A percentile compares a stretch with the other conserved stretches of the same genome.
Evolutionary conservation across 2,888 invertebrate genomes (phyloP).

Genomic region (Agrotis clavis): DNA sequence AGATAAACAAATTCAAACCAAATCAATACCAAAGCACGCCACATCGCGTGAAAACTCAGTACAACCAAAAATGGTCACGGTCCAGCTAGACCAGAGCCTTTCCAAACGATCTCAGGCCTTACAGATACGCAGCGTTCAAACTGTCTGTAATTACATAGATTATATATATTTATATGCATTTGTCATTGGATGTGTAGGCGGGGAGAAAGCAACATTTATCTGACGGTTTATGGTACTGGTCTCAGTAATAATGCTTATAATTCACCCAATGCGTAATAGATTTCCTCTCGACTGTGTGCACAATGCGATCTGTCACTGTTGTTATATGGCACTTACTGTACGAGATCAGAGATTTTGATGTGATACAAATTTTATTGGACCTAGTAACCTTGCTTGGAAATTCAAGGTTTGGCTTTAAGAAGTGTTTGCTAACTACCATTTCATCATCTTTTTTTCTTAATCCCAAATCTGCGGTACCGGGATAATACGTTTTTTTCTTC

Average conservation of each 20-base stretch:
- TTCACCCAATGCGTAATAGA: constrained; percentile 67
- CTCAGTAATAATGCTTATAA: constrained; percentile 67
- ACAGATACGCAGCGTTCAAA: constrained; percentile 50
- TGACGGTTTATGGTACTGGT: constrained; percentile 58
- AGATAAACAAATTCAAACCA: constrained; percentile 19
- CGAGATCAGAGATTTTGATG: constrained; percentile 32
- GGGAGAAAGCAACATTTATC: constrained; percentile 77
- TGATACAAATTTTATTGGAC: constrained; percentile 36
- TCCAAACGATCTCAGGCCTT: constrained; percentile 39
- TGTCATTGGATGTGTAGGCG: constrained; percentile 77
- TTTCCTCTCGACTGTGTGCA: constrained; percentile 58
- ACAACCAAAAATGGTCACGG: constrained; percentile 37
- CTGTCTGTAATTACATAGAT: constrained; percentile 60
- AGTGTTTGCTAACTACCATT: not conserved
- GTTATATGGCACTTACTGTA: constrained; percentile 44
- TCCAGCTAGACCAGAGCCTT: constrained; percentile 25
- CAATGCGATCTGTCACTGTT: constrained; percentile 60
- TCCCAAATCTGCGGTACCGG: not conserved
- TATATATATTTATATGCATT: constrained; percentile 74
- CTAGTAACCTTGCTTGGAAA: constrained; percentile 32
- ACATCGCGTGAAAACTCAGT: constrained; percentile 44
- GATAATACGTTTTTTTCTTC: not conserved
- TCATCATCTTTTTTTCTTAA: not conserved
- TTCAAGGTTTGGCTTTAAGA: constrained; percentile 6
- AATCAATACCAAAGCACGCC: constrained; percentile 46